A percentile compares a stretch with the other conserved stretches of the same genome.
Evolutionary conservation across 2,113 vertebrate species (phyloP).

Genomic region (Clarias gariepinus): DNA sequence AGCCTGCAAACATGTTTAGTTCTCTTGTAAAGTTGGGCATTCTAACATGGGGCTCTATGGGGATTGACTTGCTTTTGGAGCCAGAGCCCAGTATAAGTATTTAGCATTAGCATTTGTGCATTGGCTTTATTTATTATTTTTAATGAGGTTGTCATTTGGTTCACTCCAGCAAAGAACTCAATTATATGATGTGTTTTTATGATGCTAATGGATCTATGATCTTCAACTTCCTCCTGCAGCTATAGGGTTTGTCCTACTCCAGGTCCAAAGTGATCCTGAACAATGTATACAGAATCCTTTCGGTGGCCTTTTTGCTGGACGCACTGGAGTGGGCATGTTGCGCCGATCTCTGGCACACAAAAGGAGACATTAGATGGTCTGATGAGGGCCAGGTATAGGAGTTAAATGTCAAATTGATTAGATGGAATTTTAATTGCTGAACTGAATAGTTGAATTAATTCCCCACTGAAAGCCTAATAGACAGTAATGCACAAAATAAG

Average conservation of each 20-base stretch:
- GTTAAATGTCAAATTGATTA: neutral
- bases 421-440: conserved; percentile 1
- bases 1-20: too few relatives aligned
- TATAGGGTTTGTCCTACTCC: conserved; percentile 37
- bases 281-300: neutral
- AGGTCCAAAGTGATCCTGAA: conserved; percentile 9
- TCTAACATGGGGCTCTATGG: too few relatives aligned
- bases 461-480: conserved; percentile 14
- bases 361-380: neutral
- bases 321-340: neutral
- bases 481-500: neutral
- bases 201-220: conserved; percentile 34
- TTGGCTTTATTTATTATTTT: too few relatives aligned
- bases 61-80: too few relatives aligned
- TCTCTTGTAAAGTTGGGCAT: too few relatives aligned
- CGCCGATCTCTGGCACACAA: neutral
- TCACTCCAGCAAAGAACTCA: conserved; percentile 12
- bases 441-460: neutral
- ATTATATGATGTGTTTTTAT: neutral
- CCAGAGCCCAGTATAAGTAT: too few relatives aligned
- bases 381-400: conserved; percentile 5
- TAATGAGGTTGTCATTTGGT: neutral
- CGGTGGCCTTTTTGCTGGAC: neutral
- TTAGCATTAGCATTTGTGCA: too few relatives aligned
- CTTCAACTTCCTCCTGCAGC: neutral